Base-by-base conservation (phyloP, 1,140 invertebrate genomes). In the Arion vulgaris region DNA sequence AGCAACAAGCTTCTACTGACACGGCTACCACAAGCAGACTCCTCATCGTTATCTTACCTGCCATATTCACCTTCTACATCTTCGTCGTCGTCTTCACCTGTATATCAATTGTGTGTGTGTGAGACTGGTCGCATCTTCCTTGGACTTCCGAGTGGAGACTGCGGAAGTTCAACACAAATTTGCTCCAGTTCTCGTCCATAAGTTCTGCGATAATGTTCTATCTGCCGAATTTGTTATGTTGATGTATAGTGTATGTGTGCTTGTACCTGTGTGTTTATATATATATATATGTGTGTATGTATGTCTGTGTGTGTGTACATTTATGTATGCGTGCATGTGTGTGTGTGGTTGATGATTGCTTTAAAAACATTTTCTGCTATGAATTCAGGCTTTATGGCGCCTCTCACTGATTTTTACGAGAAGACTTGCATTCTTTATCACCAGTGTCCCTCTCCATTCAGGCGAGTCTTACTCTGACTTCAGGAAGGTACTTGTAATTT, bases 71-170 rank as follows among this genome's bases (percentile, higher is more conserved):
- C 75, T 28, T 13, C 49, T 13, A 28, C 75, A 17, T 75, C 73
- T 1, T n/a, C 15, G n/a, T 7, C 7, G 9, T 75, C 73, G 11
- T 41, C n/a, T 1, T 13, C 49, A 26, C 26, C 45, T 77, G 51
- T 77, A 7, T 77, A 57, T 32, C 75, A 77, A n/a, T 39, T 77
- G 49, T 77, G 75, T 77, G 49, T 77, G 13, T 77, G 75, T 39
- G 75, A 62, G 28, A 77, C 17, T 39, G 75, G 75, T 13, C n/a
- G 38, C 1, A 1, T 57, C 4, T 77, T 77, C 26, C 51, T 77
- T 28, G 75, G 45, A 36, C 45, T 36, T 51, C 32, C 75, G 0
- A 53, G 45, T n/a, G 51, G 75, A 5, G 51, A 77, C 38, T 77
- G 75, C 28, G 17, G 51, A 62, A 45, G 39, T 28, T 53, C 75